Evolutionary conservation across 1,140 invertebrate genomes (phyloP).

Genomic region (Drosophila pachea): DNA sequence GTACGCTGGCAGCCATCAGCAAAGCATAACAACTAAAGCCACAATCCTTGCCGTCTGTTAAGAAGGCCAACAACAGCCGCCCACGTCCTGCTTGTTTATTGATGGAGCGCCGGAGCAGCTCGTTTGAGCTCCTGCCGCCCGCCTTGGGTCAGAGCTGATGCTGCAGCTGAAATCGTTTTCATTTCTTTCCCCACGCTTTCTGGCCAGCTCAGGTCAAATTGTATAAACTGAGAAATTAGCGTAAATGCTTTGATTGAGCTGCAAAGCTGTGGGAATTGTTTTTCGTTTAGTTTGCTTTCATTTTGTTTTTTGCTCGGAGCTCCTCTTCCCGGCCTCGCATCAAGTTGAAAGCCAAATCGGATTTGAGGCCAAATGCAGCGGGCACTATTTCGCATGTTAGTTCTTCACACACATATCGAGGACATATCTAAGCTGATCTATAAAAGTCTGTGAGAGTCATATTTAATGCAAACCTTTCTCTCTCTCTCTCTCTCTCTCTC

Average conservation of each 20-base stretch:
- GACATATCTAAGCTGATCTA: too few species aligned
- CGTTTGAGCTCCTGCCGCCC: not conserved
- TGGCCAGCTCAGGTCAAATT: slow-evolving; percentile 23
- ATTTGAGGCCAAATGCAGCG: not conserved
- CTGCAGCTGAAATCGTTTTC: slow-evolving; percentile 39
- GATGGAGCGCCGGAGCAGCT: slow-evolving; percentile 8
- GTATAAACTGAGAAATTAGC: slow-evolving; percentile 56
- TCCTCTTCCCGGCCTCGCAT: slow-evolving; percentile 6
- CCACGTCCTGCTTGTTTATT: slow-evolving; percentile 19
- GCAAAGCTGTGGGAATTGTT: slow-evolving; percentile 22
- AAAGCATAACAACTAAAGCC: slow-evolving; percentile 25
- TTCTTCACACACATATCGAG: not conserved
- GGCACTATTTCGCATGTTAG: not conserved
- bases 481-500: slow-evolving; percentile 27
- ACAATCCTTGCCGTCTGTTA: too few species aligned
- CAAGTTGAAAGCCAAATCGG: slow-evolving; percentile 13
- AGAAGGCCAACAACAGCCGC: too few species aligned
- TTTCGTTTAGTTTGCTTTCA: not conserved
- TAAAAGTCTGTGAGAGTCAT: too few species aligned
- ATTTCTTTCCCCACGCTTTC: slow-evolving; percentile 27
- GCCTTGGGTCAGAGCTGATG: slow-evolving; percentile 6
- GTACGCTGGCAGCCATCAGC: slow-evolving; percentile 27
- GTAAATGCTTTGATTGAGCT: slow-evolving; percentile 59
- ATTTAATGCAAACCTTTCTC: not conserved
- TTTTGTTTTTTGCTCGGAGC: not conserved